These are phyloP conservation scores for Oithona nana DNA, from an alignment of 2,888 invertebrate genomes.

Conservation along the genomic window DNA sequence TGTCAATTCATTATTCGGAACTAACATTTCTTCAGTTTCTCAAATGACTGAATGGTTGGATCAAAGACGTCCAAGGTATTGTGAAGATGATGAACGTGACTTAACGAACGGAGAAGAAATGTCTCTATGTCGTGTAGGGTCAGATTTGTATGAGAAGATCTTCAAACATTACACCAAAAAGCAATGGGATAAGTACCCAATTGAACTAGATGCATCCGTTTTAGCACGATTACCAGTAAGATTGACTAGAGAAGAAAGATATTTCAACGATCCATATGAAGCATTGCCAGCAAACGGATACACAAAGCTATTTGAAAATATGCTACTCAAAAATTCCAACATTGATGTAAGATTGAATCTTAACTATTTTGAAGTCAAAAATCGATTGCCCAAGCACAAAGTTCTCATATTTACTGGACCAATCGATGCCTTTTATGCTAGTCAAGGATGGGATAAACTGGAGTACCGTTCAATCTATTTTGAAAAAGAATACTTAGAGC, in stretches of 20 bases:
- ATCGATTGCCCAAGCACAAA: background rate
- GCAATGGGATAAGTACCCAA: slow-evolving; percentile 8
- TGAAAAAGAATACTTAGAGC: background rate
- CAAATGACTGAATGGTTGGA: slow-evolving; percentile 3
- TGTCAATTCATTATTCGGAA: background rate
- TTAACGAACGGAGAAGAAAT: background rate
- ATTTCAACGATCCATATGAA: slow-evolving; percentile 1
- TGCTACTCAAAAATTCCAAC: background rate
- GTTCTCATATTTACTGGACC: slow-evolving; percentile 2
- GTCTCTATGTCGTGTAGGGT: background rate
- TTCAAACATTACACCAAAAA: slow-evolving; percentile 7
- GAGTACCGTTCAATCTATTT: background rate
- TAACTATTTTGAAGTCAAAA: background rate
- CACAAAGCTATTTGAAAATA: background rate
- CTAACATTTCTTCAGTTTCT: background rate
- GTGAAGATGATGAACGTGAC: background rate
- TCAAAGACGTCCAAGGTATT: background rate
- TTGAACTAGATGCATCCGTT: background rate
- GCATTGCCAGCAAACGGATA: background rate
- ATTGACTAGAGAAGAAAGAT: background rate
- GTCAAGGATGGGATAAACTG: background rate
- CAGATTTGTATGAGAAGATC: slow-evolving; percentile 1
- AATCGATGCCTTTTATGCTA: slow-evolving; percentile 6
- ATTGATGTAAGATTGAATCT: background rate
- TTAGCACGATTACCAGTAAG: slow-evolving; percentile 3